Evolutionary conservation across 2,113 vertebrate species (phyloP), one percentile per base, ranked within the genome.

Genomic region (Ctenodactylus gundi): DNA sequence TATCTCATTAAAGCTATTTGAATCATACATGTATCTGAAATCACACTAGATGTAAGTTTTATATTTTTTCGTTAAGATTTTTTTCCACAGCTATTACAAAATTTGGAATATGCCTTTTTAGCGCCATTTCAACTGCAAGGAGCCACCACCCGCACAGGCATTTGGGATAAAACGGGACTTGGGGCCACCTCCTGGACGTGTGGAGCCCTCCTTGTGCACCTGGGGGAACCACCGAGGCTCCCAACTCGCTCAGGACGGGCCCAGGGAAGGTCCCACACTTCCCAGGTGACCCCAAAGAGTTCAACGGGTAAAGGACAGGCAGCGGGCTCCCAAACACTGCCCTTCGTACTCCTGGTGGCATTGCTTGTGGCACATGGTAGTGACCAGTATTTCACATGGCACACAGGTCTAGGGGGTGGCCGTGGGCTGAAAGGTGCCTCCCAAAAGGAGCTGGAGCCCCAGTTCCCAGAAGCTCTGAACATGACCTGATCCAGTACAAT

Each of bases 1-100:
- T 12, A 68, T 72, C 17, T 85, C 76, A 80, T 44, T 76, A 84
- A 90, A 91, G 51, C 72, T 53, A 21, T 65, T 92, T 75, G 44
- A 90, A 64, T 60, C 1, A 3, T 21, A 31, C 53, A 9, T 51
- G 25, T 39, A 67, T 75, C 27, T 72, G 41, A 94, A 87, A 81
- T 85, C 53, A 80, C 80, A 81, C 17, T 18, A 34, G 46, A 81
- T 4, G 25, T 23, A 85, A 90, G 51, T 23, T 95, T 23, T 31
- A 41, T 6, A 41, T 94, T 36, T 68, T 76, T 58, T 81, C 36
- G 55, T 46, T 64, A 55, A 49, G 13, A 3, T 44, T 80, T 80
- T 87, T 78, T 41, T n/a, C 36, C 75, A 18, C 57, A 36, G 39
- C 68, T 72, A 49, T 60, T 41, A 62, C 15, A 84, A 46, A 58